These are phyloP conservation scores for Taphrorychus bicolor DNA, from an alignment of 2,888 invertebrate species.

Conservation along the genomic window DNA sequence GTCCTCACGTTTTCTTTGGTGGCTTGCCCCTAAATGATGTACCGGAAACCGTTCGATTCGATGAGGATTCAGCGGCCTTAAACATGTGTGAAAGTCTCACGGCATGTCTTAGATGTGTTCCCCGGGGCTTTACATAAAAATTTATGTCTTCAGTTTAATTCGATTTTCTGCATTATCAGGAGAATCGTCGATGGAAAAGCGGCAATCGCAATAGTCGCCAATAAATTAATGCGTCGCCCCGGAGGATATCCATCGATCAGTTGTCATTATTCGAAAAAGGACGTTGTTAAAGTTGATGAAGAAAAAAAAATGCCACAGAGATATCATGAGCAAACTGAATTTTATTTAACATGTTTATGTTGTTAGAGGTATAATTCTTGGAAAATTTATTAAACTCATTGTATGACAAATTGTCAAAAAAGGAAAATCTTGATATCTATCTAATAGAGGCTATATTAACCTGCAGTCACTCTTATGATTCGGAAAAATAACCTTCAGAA, in stretches of 20 bases:
- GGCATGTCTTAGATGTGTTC: not conserved
- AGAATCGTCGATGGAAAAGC: not conserved
- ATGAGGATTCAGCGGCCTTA: slow-evolving; percentile 1
- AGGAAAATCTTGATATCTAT: too few relatives aligned
- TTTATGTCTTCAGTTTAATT: not conserved
- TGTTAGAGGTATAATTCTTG: too few relatives aligned
- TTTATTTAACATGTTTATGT: too few relatives aligned
- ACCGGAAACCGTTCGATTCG: slow-evolving; percentile 1
- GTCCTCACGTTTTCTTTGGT: slow-evolving; percentile 14
- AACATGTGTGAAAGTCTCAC: slow-evolving; percentile 6
- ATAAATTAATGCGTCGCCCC: not conserved
- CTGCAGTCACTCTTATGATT: too few relatives aligned
- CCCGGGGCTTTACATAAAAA: not conserved
- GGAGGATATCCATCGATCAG: not conserved
- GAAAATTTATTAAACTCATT: too few relatives aligned
- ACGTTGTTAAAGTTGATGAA: too few relatives aligned
- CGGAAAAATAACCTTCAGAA: too few relatives aligned
- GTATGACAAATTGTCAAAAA: too few relatives aligned
- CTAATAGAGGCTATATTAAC: too few relatives aligned
- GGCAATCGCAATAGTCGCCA: not conserved
- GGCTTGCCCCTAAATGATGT: slow-evolving; percentile 7
- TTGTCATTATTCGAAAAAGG: not conserved
- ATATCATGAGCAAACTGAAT: too few relatives aligned
- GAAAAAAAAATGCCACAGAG: too few relatives aligned
- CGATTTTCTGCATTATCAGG: not conserved